Evolutionary conservation across 1,140 invertebrate species (phyloP).

Genomic region (Nymphalis io): DNA sequence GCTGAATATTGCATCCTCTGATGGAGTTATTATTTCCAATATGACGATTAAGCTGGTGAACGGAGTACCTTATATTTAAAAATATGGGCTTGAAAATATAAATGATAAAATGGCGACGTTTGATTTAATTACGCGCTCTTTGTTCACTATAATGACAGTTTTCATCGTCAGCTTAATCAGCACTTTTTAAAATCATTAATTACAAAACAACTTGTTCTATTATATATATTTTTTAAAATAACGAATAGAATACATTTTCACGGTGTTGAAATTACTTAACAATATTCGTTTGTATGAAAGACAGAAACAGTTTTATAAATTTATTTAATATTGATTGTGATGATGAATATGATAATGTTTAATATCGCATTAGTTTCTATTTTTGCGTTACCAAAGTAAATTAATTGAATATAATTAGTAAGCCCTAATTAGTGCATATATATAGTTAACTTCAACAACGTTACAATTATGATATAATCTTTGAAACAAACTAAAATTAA

Average conservation of each 20-base stretch:
- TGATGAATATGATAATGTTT: background rate
- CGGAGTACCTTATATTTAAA: background rate
- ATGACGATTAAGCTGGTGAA: slow-evolving; percentile 45
- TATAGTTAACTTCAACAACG: too few relatives aligned
- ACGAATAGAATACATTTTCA: too few relatives aligned
- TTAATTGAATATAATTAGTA: too few relatives aligned
- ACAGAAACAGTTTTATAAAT: background rate
- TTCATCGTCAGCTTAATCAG: too few relatives aligned
- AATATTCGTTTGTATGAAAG: background rate
- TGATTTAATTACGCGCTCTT: too few relatives aligned
- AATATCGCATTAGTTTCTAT: background rate
- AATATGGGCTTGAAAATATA: background rate
- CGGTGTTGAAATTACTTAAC: background rate
- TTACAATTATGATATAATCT: too few relatives aligned
- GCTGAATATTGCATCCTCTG: slow-evolving; percentile 63
- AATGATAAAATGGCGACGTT: background rate
- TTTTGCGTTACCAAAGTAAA: background rate
- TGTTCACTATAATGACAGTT: too few relatives aligned
- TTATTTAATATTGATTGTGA: background rate
- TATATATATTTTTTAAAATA: too few relatives aligned
- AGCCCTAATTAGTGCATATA: too few relatives aligned
- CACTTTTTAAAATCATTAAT: too few relatives aligned
- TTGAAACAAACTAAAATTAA: too few relatives aligned
- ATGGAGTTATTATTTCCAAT: slow-evolving; percentile 69
- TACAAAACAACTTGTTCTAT: too few relatives aligned